Percentiles rank a stretch among this genome's conserved stretches.
These are phyloP conservation scores for Loriculus beryllinus DNA, from an alignment of 2,797 vertebrate genomes.

Conservation along the genomic window DNA sequence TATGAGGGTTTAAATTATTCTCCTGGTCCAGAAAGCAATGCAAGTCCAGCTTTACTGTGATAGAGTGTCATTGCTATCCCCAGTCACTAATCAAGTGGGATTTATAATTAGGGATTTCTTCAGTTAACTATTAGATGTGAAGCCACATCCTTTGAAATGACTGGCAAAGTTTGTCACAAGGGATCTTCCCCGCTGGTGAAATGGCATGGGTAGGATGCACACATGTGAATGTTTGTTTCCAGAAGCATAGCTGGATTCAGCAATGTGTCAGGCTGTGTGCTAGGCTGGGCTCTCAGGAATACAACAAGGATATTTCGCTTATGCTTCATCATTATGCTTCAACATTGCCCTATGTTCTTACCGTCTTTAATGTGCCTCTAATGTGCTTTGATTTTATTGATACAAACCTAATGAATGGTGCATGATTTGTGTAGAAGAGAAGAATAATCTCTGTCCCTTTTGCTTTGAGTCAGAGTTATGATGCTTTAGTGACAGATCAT, in stretches of 20 bases:
- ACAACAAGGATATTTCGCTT: rapidly evolving
- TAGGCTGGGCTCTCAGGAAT: background rate
- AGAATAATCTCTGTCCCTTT: background rate
- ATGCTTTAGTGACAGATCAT: background rate
- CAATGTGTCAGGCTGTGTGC: rapidly evolving
- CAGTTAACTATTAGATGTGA: background rate
- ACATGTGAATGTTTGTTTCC: rapidly evolving
- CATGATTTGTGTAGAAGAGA: background rate
- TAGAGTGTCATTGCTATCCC: background rate
- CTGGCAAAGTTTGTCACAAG: background rate
- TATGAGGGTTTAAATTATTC: background rate
- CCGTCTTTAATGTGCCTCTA: background rate
- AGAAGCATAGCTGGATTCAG: background rate
- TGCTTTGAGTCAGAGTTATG: background rate
- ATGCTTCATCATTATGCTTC: background rate
- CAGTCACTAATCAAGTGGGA: background rate
- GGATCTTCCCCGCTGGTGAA: background rate
- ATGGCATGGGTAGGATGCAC: rapidly evolving
- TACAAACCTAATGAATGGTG: background rate
- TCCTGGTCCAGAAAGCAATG: background rate
- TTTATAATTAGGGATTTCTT: background rate
- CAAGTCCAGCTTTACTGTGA: background rate
- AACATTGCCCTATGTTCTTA: background rate
- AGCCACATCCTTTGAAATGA: background rate
- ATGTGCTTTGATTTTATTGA: background rate